phyloP scores from a whole-genome alignment of 2,888 invertebrate genomes.

The Odontocolon sp. region DNA sequence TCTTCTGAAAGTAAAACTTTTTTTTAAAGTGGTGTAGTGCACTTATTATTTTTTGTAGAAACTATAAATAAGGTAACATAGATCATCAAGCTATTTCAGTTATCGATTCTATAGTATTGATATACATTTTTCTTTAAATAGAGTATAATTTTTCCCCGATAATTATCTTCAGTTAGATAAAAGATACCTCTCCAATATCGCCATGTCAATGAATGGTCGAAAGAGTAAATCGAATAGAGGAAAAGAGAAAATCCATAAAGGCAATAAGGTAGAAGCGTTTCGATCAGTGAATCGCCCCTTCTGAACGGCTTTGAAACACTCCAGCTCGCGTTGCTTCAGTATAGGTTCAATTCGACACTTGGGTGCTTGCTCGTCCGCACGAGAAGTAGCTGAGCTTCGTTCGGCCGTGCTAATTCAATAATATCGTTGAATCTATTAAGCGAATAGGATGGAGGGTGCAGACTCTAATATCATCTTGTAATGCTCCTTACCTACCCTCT shows the following conservation, averaged over 20 bases:
- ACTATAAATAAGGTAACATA: no score
- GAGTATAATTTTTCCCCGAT: not conserved
- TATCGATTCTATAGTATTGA: no score
- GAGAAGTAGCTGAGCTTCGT: slow-evolving; percentile 67
- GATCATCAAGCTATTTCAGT: no score
- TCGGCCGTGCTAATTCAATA: slow-evolving; percentile 73
- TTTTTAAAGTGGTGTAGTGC: no score
- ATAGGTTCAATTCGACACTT: not conserved
- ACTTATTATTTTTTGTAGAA: no score
- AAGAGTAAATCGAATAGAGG: slow-evolving; percentile 51
- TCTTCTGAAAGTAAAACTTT: no score
- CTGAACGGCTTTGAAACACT: slow-evolving; percentile 30
- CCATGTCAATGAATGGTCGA: not conserved
- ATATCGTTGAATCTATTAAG: slow-evolving; percentile 75
- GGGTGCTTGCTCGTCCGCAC: slow-evolving; percentile 29
- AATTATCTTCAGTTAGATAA: not conserved
- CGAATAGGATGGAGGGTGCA: slow-evolving; percentile 68
- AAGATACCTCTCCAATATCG: no score
- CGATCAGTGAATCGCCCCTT: slow-evolving; percentile 48
- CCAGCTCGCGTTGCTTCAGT: slow-evolving; percentile 15
- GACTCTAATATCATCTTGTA: slow-evolving; percentile 71
- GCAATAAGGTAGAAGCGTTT: slow-evolving; percentile 60
- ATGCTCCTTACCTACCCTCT: slow-evolving; percentile 65
- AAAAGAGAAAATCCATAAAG: slow-evolving; percentile 55
- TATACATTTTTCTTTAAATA: no score